phyloP scores from a whole-genome alignment of 2,888 invertebrate genomes.

The Tachina grossa region DNA sequence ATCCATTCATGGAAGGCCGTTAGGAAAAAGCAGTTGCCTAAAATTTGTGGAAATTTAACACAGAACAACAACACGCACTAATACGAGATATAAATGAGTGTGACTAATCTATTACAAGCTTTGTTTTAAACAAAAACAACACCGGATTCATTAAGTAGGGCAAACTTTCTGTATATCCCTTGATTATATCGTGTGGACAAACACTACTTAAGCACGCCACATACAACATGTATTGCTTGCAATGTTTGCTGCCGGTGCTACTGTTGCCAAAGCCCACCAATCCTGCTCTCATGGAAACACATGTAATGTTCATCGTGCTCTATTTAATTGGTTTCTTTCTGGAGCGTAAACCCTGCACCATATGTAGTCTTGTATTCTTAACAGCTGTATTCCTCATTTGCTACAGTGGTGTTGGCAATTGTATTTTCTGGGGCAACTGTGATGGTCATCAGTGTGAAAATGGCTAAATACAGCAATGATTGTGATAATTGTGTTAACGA shows the following conservation, averaged over 20 bases:
- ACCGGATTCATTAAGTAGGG: neutral
- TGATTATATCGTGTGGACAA: neutral
- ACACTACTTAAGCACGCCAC: too few relatives aligned
- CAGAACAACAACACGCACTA: neutral
- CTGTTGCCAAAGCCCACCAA: conserved; percentile 98
- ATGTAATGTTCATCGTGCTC: conserved; percentile 98
- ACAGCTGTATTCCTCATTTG: conserved; percentile 96
- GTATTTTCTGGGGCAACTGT: conserved; percentile 95
- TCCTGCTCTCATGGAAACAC: conserved; percentile 96
- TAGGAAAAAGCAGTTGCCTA: too few relatives aligned
- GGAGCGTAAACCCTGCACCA: conserved; percentile 98
- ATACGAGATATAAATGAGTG: neutral
- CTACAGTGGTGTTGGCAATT: conserved; percentile 97
- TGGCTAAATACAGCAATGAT: conserved; percentile 75
- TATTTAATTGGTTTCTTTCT: conserved; percentile 98
- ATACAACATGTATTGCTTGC: conserved; percentile 94
- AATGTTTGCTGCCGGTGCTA: conserved; percentile 98
- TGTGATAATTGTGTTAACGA: conserved; percentile 1
- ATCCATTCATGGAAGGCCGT: neutral
- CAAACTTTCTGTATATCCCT: neutral
- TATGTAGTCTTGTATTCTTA: conserved; percentile 97
- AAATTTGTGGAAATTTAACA: neutral
- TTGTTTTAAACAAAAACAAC: neutral
- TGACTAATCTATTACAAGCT: neutral
- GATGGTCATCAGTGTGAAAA: conserved; percentile 87